Conservation (phyloP, 2,113 vertebrate genomes). For the Hippolais icterina region DNA sequence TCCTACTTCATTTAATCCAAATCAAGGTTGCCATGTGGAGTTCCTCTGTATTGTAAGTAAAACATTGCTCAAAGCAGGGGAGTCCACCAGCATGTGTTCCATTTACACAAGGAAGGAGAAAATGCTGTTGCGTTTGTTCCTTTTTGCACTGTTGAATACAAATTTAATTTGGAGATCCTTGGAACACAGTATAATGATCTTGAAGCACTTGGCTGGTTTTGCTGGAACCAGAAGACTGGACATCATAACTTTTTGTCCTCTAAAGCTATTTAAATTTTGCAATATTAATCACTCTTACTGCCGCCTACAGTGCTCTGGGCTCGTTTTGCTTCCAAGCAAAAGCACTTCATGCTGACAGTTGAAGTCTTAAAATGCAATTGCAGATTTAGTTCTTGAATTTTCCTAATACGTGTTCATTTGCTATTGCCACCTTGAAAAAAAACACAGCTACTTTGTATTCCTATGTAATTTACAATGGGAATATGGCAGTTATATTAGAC, state of each 20-base stretch:
- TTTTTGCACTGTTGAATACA: constrained; percentile 12
- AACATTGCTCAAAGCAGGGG: constrained; percentile 39
- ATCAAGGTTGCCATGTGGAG: constrained; percentile 67
- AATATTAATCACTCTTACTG: background rate
- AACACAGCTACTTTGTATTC: background rate
- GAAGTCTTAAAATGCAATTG: background rate
- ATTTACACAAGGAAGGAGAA: constrained; percentile 40
- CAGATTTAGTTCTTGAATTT: background rate
- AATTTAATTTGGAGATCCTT: background rate
- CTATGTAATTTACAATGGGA: background rate
- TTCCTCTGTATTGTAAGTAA: constrained; percentile 73
- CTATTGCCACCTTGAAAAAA: background rate
- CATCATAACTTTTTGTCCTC: background rate
- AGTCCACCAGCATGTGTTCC: constrained; percentile 61
- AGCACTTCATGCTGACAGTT: background rate
- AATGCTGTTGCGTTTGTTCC: constrained; percentile 40
- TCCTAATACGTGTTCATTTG: background rate
- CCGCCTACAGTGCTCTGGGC: background rate
- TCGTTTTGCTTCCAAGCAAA: background rate
- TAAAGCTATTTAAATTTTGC: background rate
- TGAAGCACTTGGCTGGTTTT: constrained; percentile 1
- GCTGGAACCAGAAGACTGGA: background rate
- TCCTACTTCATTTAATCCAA: constrained; percentile 66
- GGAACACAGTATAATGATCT: constrained; percentile 31
- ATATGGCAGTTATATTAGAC: background rate